These are phyloP conservation scores for Sternotherus odoratus DNA, from an alignment of 2,797 vertebrate species.

Conservation along the genomic window DNA sequence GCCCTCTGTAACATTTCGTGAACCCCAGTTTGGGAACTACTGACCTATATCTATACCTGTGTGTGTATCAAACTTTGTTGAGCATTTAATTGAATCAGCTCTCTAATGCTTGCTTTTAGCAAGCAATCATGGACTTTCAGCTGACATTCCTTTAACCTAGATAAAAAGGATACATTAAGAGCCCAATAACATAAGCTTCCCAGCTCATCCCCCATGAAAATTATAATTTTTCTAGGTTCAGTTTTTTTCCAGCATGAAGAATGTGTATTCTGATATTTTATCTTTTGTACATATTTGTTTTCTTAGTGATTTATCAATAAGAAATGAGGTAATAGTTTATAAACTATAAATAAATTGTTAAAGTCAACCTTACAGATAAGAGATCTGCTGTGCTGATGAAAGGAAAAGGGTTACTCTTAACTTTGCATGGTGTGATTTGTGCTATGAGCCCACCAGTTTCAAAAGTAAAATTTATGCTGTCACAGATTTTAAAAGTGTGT, in stretches of 20 bases:
- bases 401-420: neutral
- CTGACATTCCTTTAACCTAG: neutral
- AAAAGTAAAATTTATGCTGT: too few relatives aligned
- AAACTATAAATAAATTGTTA: neutral
- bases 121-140: neutral
- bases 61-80: accelerated
- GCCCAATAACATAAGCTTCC: neutral
- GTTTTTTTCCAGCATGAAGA: neutral
- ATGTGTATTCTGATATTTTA: too few relatives aligned
- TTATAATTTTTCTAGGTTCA: neutral
- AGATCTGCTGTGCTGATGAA: neutral
- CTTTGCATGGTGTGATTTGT: too few relatives aligned
- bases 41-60: too few relatives aligned
- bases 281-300: neutral
- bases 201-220: neutral
- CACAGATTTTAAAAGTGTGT: neutral
- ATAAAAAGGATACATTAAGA: neutral
- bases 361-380: neutral
- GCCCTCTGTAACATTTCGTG: too few relatives aligned
- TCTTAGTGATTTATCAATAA: neutral
- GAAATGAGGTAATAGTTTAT: neutral
- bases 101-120: neutral
- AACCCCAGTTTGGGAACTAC: too few relatives aligned
- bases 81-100: neutral
- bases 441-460: too few relatives aligned